phyloP scores from a whole-genome alignment of 1,140 invertebrate genomes.

The Drusus annulatus region DNA sequence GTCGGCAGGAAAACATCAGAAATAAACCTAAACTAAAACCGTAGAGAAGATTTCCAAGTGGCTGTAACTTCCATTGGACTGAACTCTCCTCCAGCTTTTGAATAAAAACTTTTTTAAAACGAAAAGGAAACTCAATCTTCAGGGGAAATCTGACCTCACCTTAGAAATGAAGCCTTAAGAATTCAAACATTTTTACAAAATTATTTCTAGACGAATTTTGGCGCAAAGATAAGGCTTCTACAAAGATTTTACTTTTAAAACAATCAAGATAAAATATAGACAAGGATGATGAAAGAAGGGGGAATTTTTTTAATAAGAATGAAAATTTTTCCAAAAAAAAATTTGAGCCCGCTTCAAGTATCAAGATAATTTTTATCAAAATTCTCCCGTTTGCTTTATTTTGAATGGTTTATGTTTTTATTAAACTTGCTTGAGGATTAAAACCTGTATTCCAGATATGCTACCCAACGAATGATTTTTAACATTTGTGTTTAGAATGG shows the following conservation, averaged over 20 bases:
- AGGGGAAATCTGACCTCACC: slow-evolving; percentile 12
- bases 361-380: background rate
- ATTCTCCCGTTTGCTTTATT: too few relatives aligned
- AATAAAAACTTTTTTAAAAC: background rate
- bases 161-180: slow-evolving; percentile 22
- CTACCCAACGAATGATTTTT: too few relatives aligned
- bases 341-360: background rate
- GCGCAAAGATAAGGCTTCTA: slow-evolving; percentile 7
- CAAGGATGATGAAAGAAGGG: slow-evolving; percentile 2
- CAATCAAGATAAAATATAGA: slow-evolving; percentile 29
- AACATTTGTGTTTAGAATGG: too few relatives aligned
- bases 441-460: too few relatives aligned
- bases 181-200: slow-evolving; percentile 23
- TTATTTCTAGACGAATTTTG: slow-evolving; percentile 1
- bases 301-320: background rate
- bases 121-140: background rate
- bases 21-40: too few relatives aligned
- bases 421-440: too few relatives aligned
- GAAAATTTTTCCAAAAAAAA: too few relatives aligned
- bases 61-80: too few relatives aligned
- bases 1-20: too few relatives aligned
- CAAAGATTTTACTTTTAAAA: slow-evolving; percentile 13
- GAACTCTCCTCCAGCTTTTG: too few relatives aligned
- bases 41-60: too few relatives aligned
- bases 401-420: too few relatives aligned